Evolutionary conservation across 2,797 vertebrate species (phyloP).

Genomic region (Dendrocincla fuliginosa): DNA sequence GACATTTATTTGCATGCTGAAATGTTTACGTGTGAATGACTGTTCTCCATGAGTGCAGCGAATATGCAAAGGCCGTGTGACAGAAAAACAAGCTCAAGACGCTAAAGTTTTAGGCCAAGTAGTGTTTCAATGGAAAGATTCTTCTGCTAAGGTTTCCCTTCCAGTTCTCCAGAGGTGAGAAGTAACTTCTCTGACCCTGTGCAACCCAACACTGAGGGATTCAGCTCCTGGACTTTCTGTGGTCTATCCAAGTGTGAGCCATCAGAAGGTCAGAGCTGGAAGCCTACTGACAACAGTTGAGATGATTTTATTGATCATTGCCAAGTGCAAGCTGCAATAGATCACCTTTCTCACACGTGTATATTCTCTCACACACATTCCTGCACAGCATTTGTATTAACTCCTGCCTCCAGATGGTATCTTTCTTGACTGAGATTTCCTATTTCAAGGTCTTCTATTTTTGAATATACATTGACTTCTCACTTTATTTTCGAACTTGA

Average conservation of each 20-base stretch:
- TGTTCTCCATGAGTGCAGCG: neutral
- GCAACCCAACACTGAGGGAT: neutral
- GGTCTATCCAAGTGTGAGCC: neutral
- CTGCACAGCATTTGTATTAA: conserved; percentile 12
- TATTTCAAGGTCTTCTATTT: conserved; percentile 41
- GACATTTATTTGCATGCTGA: neutral
- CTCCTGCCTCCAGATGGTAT: neutral
- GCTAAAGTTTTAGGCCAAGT: neutral
- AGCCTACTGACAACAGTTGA: neutral
- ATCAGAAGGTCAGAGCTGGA: neutral
- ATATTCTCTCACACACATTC: neutral
- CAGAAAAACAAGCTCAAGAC: neutral
- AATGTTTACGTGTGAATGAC: neutral
- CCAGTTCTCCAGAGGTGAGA: neutral
- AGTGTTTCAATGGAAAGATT: neutral
- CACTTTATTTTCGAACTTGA: conserved; percentile 12
- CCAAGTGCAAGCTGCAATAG: neutral
- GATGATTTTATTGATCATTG: conserved; percentile 7
- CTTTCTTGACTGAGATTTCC: conserved; percentile 2
- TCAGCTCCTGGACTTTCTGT: neutral
- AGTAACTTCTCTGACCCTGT: neutral
- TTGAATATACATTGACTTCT: neutral
- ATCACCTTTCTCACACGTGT: neutral
- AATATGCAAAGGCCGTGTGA: neutral
- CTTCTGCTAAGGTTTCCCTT: neutral